phyloP scores from a whole-genome alignment of 2,113 vertebrate species.

The Nanorana parkeri region DNA sequence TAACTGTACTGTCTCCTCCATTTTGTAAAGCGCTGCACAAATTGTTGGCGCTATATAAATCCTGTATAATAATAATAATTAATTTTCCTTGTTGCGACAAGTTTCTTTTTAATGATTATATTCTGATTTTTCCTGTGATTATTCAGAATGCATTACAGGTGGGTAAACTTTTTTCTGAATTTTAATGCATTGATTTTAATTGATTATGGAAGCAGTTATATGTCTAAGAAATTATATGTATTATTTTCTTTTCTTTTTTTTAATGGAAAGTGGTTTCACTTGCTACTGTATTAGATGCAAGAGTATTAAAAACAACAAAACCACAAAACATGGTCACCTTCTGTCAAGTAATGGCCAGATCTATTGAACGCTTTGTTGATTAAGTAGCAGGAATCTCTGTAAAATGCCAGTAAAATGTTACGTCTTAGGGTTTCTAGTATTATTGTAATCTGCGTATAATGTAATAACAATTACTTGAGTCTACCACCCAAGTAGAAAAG shows the following conservation, averaged over 20 bases:
- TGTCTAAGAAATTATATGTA: no score
- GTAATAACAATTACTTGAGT: conserved; percentile 27
- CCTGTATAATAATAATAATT: no score
- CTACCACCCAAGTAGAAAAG: conserved; percentile 50
- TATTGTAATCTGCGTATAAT: conserved; percentile 38
- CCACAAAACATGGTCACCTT: not conserved
- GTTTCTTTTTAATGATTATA: no score
- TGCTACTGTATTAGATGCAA: not conserved
- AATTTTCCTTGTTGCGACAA: no score
- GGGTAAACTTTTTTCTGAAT: no score
- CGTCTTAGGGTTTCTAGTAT: not conserved
- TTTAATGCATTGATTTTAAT: no score
- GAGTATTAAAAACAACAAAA: not conserved
- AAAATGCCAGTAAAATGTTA: conserved; percentile 8
- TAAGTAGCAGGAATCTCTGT: not conserved
- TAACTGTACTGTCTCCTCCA: no score
- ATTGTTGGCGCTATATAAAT: no score
- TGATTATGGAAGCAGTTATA: no score
- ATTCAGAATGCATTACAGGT: no score
- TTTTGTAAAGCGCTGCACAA: no score
- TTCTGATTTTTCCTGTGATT: no score
- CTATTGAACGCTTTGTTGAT: not conserved
- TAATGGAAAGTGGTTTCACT: not conserved
- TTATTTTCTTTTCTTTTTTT: not conserved
- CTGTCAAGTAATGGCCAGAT: not conserved